Percentiles rank a stretch among this genome's conserved stretches.
These are phyloP conservation scores for Limenitis camilla DNA, from an alignment of 2,888 invertebrate genomes.

Conservation along the genomic window DNA sequence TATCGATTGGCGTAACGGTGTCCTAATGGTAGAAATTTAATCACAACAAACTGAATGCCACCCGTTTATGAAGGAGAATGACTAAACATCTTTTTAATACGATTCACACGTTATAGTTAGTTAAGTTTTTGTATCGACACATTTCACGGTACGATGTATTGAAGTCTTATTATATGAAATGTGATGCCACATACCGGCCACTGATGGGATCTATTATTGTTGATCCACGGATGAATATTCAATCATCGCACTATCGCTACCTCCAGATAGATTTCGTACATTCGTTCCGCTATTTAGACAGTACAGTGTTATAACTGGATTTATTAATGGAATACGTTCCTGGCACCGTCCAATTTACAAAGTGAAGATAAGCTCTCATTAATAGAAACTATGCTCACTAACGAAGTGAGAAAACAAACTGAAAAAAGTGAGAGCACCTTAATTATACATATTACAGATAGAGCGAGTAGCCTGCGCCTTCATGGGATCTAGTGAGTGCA, in stretches of 20 bases:
- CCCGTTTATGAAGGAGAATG: slow-evolving; percentile 72
- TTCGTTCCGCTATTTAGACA: slow-evolving; percentile 43
- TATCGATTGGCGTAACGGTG: slow-evolving; percentile 60
- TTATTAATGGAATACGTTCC: slow-evolving; percentile 16
- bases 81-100: slow-evolving; percentile 74
- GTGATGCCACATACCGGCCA: slow-evolving; percentile 67
- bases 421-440: slow-evolving; percentile 39
- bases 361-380: slow-evolving; percentile 1
- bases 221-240: slow-evolving; percentile 73
- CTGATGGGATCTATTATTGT: slow-evolving; percentile 73
- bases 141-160: slow-evolving; percentile 73
- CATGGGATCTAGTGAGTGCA: slow-evolving; percentile 67
- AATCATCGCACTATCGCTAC: slow-evolving; percentile 55
- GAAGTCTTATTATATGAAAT: slow-evolving; percentile 73
- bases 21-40: slow-evolving; percentile 71
- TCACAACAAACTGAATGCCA: slow-evolving; percentile 73
- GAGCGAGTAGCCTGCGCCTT: slow-evolving; percentile 25
- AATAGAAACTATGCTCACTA: slow-evolving; percentile 19
- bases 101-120: slow-evolving; percentile 75
- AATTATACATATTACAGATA: slow-evolving; percentile 42
- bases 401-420: slow-evolving; percentile 21
- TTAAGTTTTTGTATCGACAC: slow-evolving; percentile 72
- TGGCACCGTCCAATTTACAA: slow-evolving; percentile 12
- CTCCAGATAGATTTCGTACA: slow-evolving; percentile 46
- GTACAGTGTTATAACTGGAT: slow-evolving; percentile 17